phyloP scores from a whole-genome alignment of 2,797 vertebrate species.

The Pteronotus mesoamericanus region DNA sequence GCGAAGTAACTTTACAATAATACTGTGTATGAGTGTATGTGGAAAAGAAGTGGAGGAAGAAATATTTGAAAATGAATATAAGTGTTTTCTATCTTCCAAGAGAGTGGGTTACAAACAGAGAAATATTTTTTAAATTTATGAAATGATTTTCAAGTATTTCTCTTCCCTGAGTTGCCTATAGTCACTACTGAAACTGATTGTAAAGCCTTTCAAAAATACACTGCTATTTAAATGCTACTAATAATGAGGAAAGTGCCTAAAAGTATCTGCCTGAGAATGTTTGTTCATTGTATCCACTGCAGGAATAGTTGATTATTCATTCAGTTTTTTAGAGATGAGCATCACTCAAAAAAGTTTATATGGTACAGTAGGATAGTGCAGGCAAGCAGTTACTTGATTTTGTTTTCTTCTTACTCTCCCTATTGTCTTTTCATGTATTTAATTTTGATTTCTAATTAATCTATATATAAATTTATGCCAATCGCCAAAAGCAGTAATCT shows the following conservation, averaged over 20 bases:
- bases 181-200: not conserved
- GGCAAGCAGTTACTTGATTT: not conserved
- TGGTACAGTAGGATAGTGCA: not conserved
- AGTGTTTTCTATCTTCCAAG: conserved; percentile 37
- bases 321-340: not conserved
- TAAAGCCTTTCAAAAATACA: conserved; percentile 23
- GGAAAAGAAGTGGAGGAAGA: conserved; percentile 27
- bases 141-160: conserved; percentile 39
- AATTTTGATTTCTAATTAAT: conserved; percentile 31
- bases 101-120: conserved; percentile 21
- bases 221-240: not conserved
- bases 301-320: not conserved
- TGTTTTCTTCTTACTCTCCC: not conserved
- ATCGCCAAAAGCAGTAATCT: not conserved
- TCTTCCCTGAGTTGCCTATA: conserved; percentile 10
- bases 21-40: not conserved
- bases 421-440: not conserved
- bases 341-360: not conserved
- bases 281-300: not conserved
- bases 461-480: not conserved
- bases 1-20: not conserved
- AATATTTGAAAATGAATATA: conserved; percentile 17
- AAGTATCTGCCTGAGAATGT: not conserved
- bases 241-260: not conserved
- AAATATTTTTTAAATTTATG: conserved; percentile 33